Conservation (phyloP, 64 coral and sea anemone genomes). For the Dendronephthya gigantea region DNA sequence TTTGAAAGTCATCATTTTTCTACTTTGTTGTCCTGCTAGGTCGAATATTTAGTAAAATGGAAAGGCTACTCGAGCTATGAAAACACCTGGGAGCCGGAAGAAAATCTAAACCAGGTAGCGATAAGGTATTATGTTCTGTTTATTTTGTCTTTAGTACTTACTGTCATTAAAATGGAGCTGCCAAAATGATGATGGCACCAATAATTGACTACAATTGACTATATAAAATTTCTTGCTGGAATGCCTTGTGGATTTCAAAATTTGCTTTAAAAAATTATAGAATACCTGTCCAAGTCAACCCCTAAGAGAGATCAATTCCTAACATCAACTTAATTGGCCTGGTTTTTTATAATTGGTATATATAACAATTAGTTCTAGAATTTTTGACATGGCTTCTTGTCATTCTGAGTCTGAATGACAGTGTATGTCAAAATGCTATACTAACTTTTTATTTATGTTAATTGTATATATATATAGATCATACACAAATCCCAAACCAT, state of each 20-base stretch:
- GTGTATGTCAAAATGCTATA: not conserved
- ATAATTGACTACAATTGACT: not conserved
- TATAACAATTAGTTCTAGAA: not conserved
- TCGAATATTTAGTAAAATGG: too few species aligned
- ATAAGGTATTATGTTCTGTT: not conserved
- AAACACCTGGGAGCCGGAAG: not conserved
- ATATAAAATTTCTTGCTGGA: not conserved
- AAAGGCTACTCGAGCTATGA: not conserved
- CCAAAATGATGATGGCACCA: not conserved
- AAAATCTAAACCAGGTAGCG: not conserved
- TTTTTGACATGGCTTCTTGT: not conserved
- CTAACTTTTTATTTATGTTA: not conserved
- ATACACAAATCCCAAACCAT: conserved; percentile 19
- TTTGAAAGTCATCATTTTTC: not conserved
- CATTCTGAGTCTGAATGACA: not conserved
- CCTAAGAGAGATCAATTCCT: too few species aligned
- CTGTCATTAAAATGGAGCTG: not conserved
- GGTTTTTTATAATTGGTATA: too few species aligned
- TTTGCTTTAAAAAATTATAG: too few species aligned
- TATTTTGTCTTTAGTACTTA: not conserved
- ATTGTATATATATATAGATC: conserved; percentile 22
- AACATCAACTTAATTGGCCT: too few species aligned
- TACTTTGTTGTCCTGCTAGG: not conserved
- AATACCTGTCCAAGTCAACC: too few species aligned
- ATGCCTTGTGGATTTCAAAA: not conserved